Percentiles rank a stretch among this genome's conserved stretches.
phyloP scores from a whole-genome alignment of 1,140 invertebrate species.

The Lepidurus apus region DNA sequence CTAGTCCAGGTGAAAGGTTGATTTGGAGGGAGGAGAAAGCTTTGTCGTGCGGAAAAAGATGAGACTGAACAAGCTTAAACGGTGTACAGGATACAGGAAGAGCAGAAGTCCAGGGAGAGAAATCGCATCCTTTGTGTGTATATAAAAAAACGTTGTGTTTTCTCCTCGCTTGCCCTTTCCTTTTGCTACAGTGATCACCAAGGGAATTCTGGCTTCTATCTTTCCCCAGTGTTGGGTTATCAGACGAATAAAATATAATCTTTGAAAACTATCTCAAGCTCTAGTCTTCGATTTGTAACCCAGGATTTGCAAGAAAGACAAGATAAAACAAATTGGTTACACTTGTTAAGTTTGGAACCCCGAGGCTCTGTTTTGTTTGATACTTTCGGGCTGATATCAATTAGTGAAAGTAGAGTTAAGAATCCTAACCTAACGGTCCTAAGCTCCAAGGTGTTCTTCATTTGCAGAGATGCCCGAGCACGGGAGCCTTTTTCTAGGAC shows the following conservation, averaged over 20 bases:
- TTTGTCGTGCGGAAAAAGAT: not conserved
- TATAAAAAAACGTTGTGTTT: not conserved
- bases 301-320: too few relatives aligned
- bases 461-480: too few relatives aligned
- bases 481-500: too few relatives aligned
- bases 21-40: not conserved
- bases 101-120: not conserved
- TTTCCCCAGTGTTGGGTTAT: too few relatives aligned
- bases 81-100: not conserved
- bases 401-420: not conserved
- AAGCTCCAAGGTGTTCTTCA: not conserved
- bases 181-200: not conserved
- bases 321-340: too few relatives aligned
- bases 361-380: too few relatives aligned
- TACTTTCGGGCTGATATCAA: not conserved
- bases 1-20: conserved; percentile 17
- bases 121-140: not conserved
- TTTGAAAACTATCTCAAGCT: too few relatives aligned
- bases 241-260: too few relatives aligned
- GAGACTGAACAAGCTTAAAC: not conserved
- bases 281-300: too few relatives aligned
- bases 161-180: not conserved
- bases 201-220: too few relatives aligned
- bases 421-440: conserved; percentile 8
- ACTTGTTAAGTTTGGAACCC: too few relatives aligned